phyloP scores from a whole-genome alignment of 1,140 invertebrate genomes.

The Bombus impatiens region DNA sequence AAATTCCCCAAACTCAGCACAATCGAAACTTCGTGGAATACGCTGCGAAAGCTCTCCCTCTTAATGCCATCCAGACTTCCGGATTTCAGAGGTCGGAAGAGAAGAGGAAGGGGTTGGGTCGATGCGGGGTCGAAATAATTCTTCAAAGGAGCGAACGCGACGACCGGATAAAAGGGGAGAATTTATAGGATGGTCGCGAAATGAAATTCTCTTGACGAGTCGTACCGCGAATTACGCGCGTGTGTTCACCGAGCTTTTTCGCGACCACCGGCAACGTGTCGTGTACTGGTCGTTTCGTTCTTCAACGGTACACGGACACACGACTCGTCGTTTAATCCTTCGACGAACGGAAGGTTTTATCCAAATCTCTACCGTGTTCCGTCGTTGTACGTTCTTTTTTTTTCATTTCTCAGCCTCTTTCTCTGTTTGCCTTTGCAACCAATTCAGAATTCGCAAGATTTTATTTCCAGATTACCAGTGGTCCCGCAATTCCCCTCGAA shows the following conservation, averaged over 20 bases:
- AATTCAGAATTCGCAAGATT: constrained; percentile 44
- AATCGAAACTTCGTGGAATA: background rate
- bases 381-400: background rate
- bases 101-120: background rate
- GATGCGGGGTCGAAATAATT: constrained; percentile 15
- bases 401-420: background rate
- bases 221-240: constrained; percentile 27
- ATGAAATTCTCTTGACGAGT: constrained; percentile 35
- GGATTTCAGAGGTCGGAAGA: background rate
- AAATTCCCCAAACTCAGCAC: background rate
- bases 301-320: background rate
- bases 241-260: background rate
- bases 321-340: constrained; percentile 25
- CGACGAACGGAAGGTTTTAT: constrained; percentile 8
- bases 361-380: background rate
- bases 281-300: background rate
- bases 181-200: constrained; percentile 31
- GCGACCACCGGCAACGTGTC: background rate
- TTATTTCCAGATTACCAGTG: constrained; percentile 53
- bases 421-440: background rate
- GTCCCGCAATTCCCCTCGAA: constrained; percentile 44
- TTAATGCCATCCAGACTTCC: background rate
- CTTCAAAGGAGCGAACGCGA: constrained; percentile 21
- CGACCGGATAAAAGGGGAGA: constrained; percentile 16
- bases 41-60: background rate